Percentiles rank a stretch among this genome's conserved stretches.
Evolutionary conservation across 2,113 vertebrate species (phyloP).

Genomic region (Antechinus flavipes): DNA sequence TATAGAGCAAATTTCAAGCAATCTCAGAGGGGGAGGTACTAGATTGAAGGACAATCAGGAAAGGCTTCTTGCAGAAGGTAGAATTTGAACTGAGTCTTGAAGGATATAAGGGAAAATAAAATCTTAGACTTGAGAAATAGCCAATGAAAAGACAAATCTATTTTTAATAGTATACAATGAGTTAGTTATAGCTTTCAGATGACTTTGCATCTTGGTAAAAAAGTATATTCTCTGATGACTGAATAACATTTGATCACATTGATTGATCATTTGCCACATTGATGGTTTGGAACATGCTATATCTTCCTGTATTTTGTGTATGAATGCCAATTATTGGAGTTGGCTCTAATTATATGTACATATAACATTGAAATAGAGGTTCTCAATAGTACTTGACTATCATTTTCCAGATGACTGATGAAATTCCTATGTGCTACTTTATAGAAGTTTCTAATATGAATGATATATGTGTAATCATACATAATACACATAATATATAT

Average conservation of each 20-base stretch:
- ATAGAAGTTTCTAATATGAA: not conserved
- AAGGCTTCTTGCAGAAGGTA: not conserved
- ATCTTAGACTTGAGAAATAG: not conserved
- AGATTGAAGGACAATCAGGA: not conserved
- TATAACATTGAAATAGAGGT: not conserved
- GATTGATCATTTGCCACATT: not conserved
- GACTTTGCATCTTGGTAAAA: not conserved
- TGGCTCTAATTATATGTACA: not conserved
- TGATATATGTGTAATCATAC: not conserved
- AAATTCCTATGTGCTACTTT: not conserved
- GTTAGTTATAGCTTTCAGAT: not conserved
- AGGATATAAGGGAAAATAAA: not conserved
- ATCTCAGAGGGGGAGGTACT: not conserved
- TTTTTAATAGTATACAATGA: not conserved
- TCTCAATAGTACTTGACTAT: not conserved
- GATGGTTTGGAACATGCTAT: not conserved
- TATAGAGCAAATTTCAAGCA: not conserved
- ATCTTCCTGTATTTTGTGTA: not conserved
- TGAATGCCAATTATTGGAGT: not conserved
- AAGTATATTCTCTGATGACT: not conserved
- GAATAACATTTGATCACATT: not conserved
- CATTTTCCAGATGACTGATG: not conserved
- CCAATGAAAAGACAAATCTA: not conserved
- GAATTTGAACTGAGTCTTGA: not conserved
- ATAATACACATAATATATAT: not conserved